Base-by-base conservation (phyloP, 1,140 invertebrate species). In the Papilio helenus region DNA sequence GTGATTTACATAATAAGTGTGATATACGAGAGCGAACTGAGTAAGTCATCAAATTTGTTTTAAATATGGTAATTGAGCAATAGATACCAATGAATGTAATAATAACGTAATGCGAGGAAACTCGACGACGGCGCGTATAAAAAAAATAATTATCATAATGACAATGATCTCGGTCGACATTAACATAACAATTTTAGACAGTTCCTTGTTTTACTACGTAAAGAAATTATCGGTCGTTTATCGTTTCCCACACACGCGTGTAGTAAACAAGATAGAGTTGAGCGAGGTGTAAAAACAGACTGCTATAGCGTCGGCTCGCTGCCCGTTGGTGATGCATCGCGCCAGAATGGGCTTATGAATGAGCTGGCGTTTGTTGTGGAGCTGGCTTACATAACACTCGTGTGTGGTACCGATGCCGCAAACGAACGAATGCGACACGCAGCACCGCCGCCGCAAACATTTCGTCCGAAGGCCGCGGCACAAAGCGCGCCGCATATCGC, bases 381-480 rank as follows among this genome's bases (percentile, higher is more conserved):
- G 85, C 81, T 85, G 84, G 80, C 81, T 93, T 93, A 91, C 89
- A 92, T 93, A 93, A 93, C 89, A 83, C 72, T 86, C 82, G 90
- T 90, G 89, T 90, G 90, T 89, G 87, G 87, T 89, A 14, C 26
- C 51, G 51, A 55, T 20, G 61, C 26, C 61, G 61, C 26, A 18
- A 49, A 18, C 18, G 51, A 18, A 18, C 51, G 51, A 55, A 18
- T 55, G 83, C 85, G 83, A 84, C 84, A 80, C 81, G 83, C 86
- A 79, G 81, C 84, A 83, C 83, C 81, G 83, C 80, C 84, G 86
- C 83, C 86, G 87, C 88, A 84, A 89, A 90, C 91, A 93, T 92
- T 90, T 91, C 91, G 87, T 90, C 83, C 88, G 92, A 94, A 93
- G 92, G 92, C 91, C 92, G 87, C 80, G 85, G 82, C 86, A 91